Base-by-base conservation (phyloP, 2,113 vertebrate species). In the Tachysurus vachellii region DNA sequence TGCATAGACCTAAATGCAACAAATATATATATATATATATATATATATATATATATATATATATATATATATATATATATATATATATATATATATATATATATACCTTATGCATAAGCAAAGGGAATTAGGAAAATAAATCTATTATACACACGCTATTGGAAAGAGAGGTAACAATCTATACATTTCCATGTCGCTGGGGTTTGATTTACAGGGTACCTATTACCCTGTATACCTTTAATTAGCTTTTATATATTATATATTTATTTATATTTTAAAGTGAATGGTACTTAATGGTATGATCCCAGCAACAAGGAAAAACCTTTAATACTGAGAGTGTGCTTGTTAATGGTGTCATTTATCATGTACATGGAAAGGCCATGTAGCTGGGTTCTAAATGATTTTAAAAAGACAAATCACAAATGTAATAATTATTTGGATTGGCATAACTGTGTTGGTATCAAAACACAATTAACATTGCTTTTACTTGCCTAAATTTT, bases 321-420 rank as follows among this genome's bases (percentile, higher is more conserved):
- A 10, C 75, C 70, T 73, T 73, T 44, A 76, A 28, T 79, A 28
- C 12, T 42, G 23, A n/a, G 21, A n/a, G 53, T 79, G 26, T 79
- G 76, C 75, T 28, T 77, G 75, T 54, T 54, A 79, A 79, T 79
- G n/a, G n/a, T 54, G 14, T 54, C 76, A 79, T 54, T 79, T 56
- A 79, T 79, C 76, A 79, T 13, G 9, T 17, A 54, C 53, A 54
- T 56, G 76, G 76, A 54, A 79, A 54, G 76, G n/a, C 50, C 76
- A 54, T n/a, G 73, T 56, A 54, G 53, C 13, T 77, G 50, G 50
- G 26, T 54, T 54, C 14, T 9, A 56, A 28, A 79, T 56, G 50
- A 31, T 28, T 79, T 7, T 17, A 54, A 56, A 13, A 54, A 79
- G 50, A 28, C 8, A n/a, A 54, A 54, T 31, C 8, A 79, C 50